Conservation (phyloP, 2,113 vertebrate species). For the Danionella cerebrum region DNA sequence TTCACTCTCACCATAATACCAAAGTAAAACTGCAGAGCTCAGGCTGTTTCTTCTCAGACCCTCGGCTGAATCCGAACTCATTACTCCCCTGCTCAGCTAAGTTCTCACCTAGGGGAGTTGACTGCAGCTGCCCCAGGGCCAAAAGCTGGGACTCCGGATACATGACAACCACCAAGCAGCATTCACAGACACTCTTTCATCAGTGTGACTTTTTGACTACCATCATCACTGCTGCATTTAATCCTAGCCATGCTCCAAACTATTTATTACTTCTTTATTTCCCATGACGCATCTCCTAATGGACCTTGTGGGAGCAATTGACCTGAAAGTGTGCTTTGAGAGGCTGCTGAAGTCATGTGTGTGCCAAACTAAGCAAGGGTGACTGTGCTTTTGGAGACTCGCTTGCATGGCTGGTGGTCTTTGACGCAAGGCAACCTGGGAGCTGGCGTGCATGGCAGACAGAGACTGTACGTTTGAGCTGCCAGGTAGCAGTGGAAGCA, state of each 20-base stretch:
- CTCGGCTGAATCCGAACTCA: constrained; percentile 22
- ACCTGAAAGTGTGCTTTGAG: constrained; percentile 18
- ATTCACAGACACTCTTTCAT: constrained; percentile 40
- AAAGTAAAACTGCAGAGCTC: not conserved
- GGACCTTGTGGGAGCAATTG: constrained; percentile 51
- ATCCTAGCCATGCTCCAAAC: constrained; percentile 48
- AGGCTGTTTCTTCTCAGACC: not conserved
- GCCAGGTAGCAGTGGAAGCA: constrained; percentile 8
- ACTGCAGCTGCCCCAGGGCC: not conserved
- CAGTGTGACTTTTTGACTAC: constrained; percentile 48
- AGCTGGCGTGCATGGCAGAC: constrained; percentile 32
- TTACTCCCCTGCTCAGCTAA: not conserved
- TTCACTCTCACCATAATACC: too few relatives aligned
- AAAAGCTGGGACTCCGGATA: not conserved
- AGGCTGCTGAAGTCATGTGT: not conserved
- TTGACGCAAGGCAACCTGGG: constrained; percentile 25
- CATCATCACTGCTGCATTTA: constrained; percentile 61
- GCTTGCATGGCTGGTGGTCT: constrained; percentile 1
- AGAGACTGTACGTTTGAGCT: constrained; percentile 14
- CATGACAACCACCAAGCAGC: constrained; percentile 30
- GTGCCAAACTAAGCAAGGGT: not conserved
- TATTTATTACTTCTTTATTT: constrained; percentile 41
- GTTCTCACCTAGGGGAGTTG: constrained; percentile 22
- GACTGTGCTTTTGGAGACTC: not conserved
- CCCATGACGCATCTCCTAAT: constrained; percentile 48